phyloP scores from a whole-genome alignment of 2,888 invertebrate species.

The Aelia acuminata region DNA sequence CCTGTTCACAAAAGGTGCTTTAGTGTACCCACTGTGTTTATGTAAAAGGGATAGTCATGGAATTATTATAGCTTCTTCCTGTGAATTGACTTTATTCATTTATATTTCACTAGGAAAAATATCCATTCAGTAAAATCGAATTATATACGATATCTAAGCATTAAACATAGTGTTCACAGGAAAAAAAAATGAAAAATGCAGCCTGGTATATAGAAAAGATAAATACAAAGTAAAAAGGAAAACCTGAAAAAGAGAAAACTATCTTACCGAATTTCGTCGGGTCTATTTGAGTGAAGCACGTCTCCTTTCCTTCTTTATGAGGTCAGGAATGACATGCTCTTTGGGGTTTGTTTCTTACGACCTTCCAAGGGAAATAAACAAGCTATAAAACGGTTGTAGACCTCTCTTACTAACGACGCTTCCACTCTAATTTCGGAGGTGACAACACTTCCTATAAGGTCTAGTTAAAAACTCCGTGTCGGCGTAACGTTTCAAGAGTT shows the following conservation, averaged over 20 bases:
- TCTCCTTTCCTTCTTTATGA: not conserved
- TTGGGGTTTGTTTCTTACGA: not conserved
- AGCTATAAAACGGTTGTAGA: conserved; percentile 6
- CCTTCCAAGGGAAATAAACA: conserved; percentile 30
- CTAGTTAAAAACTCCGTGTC: not conserved
- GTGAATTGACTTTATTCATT: no score
- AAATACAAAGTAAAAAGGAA: not conserved
- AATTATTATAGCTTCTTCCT: no score
- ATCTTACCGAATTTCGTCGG: not conserved
- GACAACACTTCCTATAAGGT: conserved; percentile 27
- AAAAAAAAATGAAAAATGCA: no score
- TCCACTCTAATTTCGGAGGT: conserved; percentile 36
- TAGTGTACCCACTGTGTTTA: no score
- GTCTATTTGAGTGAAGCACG: conserved; percentile 20
- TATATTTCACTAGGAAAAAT: no score
- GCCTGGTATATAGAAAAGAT: no score
- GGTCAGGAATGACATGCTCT: conserved; percentile 19
- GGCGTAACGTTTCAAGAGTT: not conserved
- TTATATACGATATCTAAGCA: no score
- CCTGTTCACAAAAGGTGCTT: no score
- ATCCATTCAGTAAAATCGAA: no score
- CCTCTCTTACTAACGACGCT: not conserved
- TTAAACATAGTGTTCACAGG: no score
- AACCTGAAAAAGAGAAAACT: not conserved
- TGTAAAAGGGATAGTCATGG: no score